Evolutionary conservation across 30 jellyfish, hydroid and myxozoan species (phyloP).

Genomic region (Hydractinia symbiolongicarpus): DNA sequence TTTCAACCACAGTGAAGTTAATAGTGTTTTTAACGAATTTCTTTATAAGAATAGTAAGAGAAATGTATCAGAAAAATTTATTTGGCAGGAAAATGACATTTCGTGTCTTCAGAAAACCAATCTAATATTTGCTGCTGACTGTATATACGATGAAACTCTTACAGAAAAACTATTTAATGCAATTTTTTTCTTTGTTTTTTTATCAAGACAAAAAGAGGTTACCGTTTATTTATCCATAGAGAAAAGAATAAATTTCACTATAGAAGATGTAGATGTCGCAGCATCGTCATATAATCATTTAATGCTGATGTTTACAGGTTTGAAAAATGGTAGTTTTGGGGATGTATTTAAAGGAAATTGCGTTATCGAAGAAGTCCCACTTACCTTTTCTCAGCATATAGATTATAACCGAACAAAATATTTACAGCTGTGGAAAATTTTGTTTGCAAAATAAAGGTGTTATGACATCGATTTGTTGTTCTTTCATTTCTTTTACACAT

Average conservation of each 20-base stretch:
- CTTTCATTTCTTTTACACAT: no score
- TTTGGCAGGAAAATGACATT: conserved; percentile 18
- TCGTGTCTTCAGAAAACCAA: conserved; percentile 2
- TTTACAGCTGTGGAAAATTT: conserved; percentile 30
- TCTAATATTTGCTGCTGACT: conserved; percentile 31
- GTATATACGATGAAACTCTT: conserved; percentile 32
- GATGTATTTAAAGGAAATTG: neutral
- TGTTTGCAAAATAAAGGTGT: conserved; percentile 1
- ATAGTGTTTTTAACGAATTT: no score
- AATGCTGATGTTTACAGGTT: neutral
- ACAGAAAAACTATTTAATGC: conserved; percentile 25
- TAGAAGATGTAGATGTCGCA: conserved; percentile 55
- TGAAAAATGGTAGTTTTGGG: neutral
- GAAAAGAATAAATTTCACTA: conserved; percentile 65
- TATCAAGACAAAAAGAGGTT: neutral
- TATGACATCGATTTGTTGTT: no score
- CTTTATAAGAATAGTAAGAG: no score
- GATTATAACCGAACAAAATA: conserved; percentile 30
- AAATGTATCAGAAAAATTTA: no score
- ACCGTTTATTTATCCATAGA: conserved; percentile 19
- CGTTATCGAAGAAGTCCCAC: neutral
- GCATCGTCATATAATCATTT: conserved; percentile 63
- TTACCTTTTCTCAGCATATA: conserved; percentile 12
- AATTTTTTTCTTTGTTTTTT: neutral
- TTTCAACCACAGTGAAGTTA: no score